phyloP scores from a whole-genome alignment of 2,113 vertebrate species.

The Actenoides hombroni region DNA sequence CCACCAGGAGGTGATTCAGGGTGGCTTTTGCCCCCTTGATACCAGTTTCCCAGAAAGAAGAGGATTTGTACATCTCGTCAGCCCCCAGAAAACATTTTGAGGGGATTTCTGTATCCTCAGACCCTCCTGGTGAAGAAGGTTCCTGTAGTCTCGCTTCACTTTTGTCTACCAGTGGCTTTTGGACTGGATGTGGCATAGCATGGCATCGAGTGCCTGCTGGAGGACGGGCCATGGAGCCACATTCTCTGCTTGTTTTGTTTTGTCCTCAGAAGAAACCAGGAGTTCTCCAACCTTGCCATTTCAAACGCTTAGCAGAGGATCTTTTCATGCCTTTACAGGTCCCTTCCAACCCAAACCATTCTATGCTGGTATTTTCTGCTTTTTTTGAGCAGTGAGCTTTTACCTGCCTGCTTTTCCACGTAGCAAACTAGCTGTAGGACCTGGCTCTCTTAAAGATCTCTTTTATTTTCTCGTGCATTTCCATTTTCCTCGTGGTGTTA shows the following conservation, averaged over 20 bases:
- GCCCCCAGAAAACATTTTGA: not conserved
- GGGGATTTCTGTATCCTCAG: not conserved
- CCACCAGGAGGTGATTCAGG: rapidly evolving
- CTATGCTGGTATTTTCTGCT: not conserved
- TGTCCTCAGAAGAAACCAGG: not conserved
- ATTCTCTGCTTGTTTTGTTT: not conserved
- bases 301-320: not conserved
- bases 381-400: not conserved
- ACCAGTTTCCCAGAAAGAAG: not conserved
- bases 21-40: not conserved
- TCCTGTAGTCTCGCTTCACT: not conserved
- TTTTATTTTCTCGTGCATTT: not conserved
- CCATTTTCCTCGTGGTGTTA: not conserved
- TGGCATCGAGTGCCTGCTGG: not conserved
- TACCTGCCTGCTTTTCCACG: not conserved
- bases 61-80: not conserved
- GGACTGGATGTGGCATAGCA: not conserved
- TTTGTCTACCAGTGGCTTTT: not conserved
- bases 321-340: not conserved
- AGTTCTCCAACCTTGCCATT: not conserved
- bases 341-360: too few species aligned
- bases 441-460: not conserved
- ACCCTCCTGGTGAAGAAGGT: not conserved
- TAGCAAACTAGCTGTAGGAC: not conserved
- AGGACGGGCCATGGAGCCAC: not conserved